Base-by-base conservation (phyloP, 2,888 invertebrate species). In the Siphonodentalium dalli region DNA sequence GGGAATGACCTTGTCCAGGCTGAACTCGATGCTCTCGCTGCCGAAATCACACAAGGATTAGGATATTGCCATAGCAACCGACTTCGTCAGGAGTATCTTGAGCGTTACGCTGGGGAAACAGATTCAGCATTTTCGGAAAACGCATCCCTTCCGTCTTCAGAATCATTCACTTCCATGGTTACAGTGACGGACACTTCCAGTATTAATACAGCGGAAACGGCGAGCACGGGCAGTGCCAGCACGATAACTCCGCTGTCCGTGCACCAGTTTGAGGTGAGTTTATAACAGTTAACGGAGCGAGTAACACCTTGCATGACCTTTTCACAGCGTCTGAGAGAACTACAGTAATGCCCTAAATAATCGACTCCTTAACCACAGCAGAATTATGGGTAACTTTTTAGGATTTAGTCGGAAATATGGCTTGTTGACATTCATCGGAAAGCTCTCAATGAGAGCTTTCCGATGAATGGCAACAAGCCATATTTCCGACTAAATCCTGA, bases 121-220 rank as follows among this genome's bases (percentile, higher is more conserved):
- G 98, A 98, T 84, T 96, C 96, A 11, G 98, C 97, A 15, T 98
- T 96, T 83, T 96, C 96, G 74, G 98, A 98, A 83, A 95, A 93
- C 61, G 93, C 95, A 54, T 93, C 93, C 24, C 89, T 94, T 87
- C 84, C 93, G 61, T 92, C 92, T 24, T 91, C 91, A 68, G 95
- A 95, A 82, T 95, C 94, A 34, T 94, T 94, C 39, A 92, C 94
- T 23, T 94, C 93, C 43, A 77, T 78, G 70, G 73, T 68, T 18
- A 78, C 78, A 3, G 72, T 77, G 29, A 70, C 72, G 11, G 75
- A 75, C 39, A 65, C 70, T 4, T 68, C 65, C 8, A 61, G 61
- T 15, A 61, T 69, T n/a, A 63, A 68, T 26, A 64, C 67, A 18
- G 71, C 68, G 20, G 73, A 72, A 46, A 63, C 69, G 1, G 61